Base-by-base conservation (phyloP, 2,797 vertebrate species). In the Ctenopoma kingsleyae region DNA sequence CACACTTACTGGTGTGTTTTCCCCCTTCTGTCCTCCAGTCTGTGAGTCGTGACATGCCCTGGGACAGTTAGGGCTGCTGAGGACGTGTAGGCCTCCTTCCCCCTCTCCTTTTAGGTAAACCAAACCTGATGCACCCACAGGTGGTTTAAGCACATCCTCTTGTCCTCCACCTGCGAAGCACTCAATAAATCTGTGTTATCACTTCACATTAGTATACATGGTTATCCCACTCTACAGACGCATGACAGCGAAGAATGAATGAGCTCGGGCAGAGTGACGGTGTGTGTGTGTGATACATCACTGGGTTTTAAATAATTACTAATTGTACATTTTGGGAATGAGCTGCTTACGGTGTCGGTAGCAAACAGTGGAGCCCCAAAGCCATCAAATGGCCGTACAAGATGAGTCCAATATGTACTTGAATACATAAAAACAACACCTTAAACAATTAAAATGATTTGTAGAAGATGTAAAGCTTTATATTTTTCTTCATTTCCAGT, bases 41-140 rank as follows among this genome's bases (percentile, higher is more conserved):
- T 93, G 94, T 93, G 94, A 94, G 65, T 92, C 93, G 92, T 68
- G 93, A 94, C 90, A 91, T 93, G 93, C 91, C 93, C 83, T 94
- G 93, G 91, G 94, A 94, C 93, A 94, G 90, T 93, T 93, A 94
- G 91, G 89, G 88, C 87, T 81, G 88, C 90, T 76, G 87, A 90
- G 86, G 92, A 93, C 87, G 62, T 76, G 82, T 90, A 93, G 84
- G 83, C 89, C 80, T 82, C 80, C 84, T 65, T 16, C 77, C 76
- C 85, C 82, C 76, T 67, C 87, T 86, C 67, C 81, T 87, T 40
- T 90, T 94, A 94, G 94, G 93, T 94, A 93, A 94, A 91, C 64
- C 76, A 66, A 76, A 80, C 53, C 68, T 59, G 85, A 80, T 23
- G 56, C 76, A 81, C 66, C 72, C 80, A 80, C 38, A 30, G 66